These are phyloP conservation scores for Genyomyrus donnyi DNA, from an alignment of 2,113 vertebrate genomes.

Conservation along the genomic window DNA sequence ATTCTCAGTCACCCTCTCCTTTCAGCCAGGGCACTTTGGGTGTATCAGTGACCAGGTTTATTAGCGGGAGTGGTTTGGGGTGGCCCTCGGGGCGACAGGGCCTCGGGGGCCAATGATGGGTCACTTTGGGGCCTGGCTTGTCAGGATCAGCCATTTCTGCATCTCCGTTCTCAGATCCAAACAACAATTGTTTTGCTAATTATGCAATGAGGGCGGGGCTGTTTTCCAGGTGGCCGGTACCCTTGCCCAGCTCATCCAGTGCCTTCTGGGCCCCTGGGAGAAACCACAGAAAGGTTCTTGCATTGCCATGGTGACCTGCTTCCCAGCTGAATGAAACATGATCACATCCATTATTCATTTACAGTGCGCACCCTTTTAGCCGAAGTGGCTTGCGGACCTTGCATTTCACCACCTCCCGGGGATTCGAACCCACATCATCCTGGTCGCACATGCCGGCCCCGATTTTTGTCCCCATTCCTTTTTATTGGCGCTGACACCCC, in stretches of 20 bases:
- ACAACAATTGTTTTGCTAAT: neutral
- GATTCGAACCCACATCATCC: slow-evolving; percentile 14
- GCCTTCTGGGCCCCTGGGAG: neutral
- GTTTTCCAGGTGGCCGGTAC: neutral
- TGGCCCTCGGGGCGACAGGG: neutral
- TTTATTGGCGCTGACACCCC: neutral
- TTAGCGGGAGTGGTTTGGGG: neutral
- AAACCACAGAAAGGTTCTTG: slow-evolving; percentile 29
- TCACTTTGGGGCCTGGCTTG: neutral
- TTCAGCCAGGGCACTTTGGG: slow-evolving; percentile 12
- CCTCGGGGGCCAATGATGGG: neutral
- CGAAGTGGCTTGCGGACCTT: slow-evolving; percentile 14
- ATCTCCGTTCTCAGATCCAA: neutral
- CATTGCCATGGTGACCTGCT: slow-evolving; percentile 20
- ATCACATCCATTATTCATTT: slow-evolving; percentile 2
- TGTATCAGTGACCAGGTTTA: slow-evolving; percentile 19
- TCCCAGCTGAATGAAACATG: slow-evolving; percentile 22
- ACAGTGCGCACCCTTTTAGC: neutral
- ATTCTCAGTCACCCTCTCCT: slow-evolving; percentile 20
- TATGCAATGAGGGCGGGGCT: neutral
- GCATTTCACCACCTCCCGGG: slow-evolving; percentile 10
- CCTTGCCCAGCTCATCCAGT: neutral
- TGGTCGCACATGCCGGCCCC: neutral
- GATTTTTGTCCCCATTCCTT: neutral
- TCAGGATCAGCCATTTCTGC: neutral